These are phyloP conservation scores for Haemorhous mexicanus DNA, from an alignment of 2,113 vertebrate species.

Conservation along the genomic window DNA sequence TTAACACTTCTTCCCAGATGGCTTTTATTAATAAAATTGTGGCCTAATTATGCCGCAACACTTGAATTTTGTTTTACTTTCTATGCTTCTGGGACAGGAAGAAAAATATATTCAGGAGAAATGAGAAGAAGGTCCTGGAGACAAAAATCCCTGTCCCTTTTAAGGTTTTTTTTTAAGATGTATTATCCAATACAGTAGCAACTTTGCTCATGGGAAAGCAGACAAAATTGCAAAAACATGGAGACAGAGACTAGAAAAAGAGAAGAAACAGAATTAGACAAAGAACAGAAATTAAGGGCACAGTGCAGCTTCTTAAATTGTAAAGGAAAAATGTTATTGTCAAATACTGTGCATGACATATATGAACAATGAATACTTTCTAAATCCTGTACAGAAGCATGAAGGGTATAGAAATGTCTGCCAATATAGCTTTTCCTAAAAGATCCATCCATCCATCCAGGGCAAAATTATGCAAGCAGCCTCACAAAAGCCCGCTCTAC, in stretches of 20 bases:
- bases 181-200: background rate
- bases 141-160: background rate
- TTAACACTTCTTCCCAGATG: conserved; percentile 15
- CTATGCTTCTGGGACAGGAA: conserved; percentile 12
- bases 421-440: background rate
- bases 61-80: conserved; percentile 19
- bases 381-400: conserved; percentile 17
- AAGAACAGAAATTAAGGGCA: background rate
- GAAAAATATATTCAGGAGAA: background rate
- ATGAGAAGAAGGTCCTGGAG: background rate
- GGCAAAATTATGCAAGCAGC: background rate
- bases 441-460: background rate
- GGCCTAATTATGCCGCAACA: conserved; percentile 41
- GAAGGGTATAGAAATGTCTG: conserved; percentile 5
- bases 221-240: background rate
- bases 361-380: background rate
- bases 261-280: background rate
- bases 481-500: background rate
- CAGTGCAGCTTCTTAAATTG: background rate
- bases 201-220: background rate
- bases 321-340: background rate
- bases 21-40: conserved; percentile 42
- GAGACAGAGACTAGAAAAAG: background rate
- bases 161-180: background rate
- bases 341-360: background rate